Conservation (phyloP, 2,797 vertebrate species). For the Platalea minor region DNA sequence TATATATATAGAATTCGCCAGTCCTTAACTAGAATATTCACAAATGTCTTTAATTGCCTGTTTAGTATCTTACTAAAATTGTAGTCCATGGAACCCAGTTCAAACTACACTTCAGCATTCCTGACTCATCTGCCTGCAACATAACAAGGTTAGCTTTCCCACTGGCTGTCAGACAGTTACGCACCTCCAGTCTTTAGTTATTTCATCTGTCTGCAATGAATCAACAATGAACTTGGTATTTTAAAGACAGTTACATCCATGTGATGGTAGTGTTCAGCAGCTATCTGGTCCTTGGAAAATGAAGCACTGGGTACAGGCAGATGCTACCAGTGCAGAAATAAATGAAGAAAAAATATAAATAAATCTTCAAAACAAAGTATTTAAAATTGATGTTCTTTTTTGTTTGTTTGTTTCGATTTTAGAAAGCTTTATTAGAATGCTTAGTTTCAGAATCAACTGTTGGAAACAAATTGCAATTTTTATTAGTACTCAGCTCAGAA, state of each 20-base stretch:
- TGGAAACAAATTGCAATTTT: neutral
- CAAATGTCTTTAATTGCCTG: neutral
- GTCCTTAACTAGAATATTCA: neutral
- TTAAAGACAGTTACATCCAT: neutral
- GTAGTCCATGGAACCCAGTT: neutral
- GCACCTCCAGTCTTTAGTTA: neutral
- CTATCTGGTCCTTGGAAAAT: neutral
- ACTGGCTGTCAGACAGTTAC: neutral
- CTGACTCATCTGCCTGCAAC: neutral
- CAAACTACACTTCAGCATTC: neutral
- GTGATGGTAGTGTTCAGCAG: neutral
- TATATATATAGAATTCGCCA: neutral
- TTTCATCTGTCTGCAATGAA: neutral
- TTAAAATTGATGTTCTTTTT: neutral
- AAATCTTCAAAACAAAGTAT: neutral
- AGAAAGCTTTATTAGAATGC: neutral
- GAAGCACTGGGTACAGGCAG: neutral
- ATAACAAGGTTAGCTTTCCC: neutral
- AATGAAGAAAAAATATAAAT: neutral
- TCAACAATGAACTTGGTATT: neutral
- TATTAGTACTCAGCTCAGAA: neutral
- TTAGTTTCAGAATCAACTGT: neutral
- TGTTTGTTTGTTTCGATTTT: neutral
- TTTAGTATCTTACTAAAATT: neutral
- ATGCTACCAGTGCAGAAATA: neutral